Evolutionary conservation across 2,888 invertebrate genomes (phyloP), one percentile per base, ranked within the genome.

Genomic region (Eristalinus sepulchralis): DNA sequence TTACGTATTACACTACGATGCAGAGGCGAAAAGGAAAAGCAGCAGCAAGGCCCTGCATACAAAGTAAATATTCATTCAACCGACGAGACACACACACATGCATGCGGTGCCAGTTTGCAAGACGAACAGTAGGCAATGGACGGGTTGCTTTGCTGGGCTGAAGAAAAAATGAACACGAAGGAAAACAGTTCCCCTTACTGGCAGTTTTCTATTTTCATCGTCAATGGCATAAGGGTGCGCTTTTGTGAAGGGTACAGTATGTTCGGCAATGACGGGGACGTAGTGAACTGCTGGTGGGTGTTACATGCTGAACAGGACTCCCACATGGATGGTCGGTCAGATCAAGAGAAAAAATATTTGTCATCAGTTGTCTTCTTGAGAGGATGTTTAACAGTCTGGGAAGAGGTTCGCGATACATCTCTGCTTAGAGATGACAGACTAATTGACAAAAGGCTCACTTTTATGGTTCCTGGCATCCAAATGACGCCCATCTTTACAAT

Each of bases 41-140:
- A n/a, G n/a, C n/a, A n/a, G n/a, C n/a, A n/a, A 47, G 17, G 17
- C 2, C 5, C 27, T 55, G 11, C 67, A 68, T 64, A 34, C 72
- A 73, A 73, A 83, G 73, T 68, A 83, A 83, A 83, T 73, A 79
- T 83, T 83, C 53, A 47, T 79, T 34, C 68, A 59, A 60, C 63
- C 36, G 68, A 68, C 57, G 63, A 73, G 57, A 83, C 33, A 68
- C 55, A 83, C 33, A 68, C 55, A 72, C 53, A 66, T 34, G 17
- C 20, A 36, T 66, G 20, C 24, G 22, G 60, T 39, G 67, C 20
- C 47, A 47, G 47, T 47, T 53, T 66, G 60, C 57, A 13, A 66
- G 36, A 57, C 47, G 53, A 64, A 5, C 27, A 27, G 55, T 62
- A 72, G 71, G 71, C 66, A 60, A 53, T 27, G 63, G 62, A 57